A percentile compares a stretch with the other conserved stretches of the same genome.
phyloP scores from a whole-genome alignment of 2,113 vertebrate genomes.

The Connochaetes taurinus region DNA sequence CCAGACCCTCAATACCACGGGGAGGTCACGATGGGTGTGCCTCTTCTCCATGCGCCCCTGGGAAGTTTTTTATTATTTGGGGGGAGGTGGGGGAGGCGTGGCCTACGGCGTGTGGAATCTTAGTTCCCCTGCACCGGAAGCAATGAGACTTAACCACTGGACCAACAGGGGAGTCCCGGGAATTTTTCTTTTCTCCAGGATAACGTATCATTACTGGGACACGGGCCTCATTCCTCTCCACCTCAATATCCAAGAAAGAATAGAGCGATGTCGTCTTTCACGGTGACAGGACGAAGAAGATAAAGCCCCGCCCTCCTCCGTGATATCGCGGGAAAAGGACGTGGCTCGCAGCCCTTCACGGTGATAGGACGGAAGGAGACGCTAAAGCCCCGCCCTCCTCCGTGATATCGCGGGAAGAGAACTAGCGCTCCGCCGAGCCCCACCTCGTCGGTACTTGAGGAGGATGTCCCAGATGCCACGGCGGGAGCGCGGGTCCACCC shows the following conservation, averaged over 20 bases:
- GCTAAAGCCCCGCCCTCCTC: no score
- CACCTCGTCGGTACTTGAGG: slow-evolving; percentile 88
- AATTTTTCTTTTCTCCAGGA: not conserved
- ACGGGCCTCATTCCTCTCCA: not conserved
- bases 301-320: no score
- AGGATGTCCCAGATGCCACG: slow-evolving; percentile 91
- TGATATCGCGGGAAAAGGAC: no score
- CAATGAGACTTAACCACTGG: not conserved
- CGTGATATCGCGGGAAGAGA: not conserved
- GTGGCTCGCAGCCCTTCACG: not conserved
- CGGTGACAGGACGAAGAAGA: not conserved
- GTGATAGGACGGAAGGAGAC: not conserved
- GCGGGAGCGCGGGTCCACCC: slow-evolving; percentile 91
- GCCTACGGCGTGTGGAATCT: not conserved
- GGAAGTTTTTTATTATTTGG: not conserved
- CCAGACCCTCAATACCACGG: not conserved
- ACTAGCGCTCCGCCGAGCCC: not conserved
- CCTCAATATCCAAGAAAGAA: not conserved
- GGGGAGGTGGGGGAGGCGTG: not conserved
- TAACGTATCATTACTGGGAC: rapidly evolving
- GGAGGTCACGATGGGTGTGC: not conserved
- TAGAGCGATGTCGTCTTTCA: rapidly evolving
- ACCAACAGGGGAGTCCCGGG: no score
- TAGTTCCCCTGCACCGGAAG: not conserved
- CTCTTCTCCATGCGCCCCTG: no score